Conservation (phyloP, 2,888 invertebrate species). For the Sabatieria punctata region DNA sequence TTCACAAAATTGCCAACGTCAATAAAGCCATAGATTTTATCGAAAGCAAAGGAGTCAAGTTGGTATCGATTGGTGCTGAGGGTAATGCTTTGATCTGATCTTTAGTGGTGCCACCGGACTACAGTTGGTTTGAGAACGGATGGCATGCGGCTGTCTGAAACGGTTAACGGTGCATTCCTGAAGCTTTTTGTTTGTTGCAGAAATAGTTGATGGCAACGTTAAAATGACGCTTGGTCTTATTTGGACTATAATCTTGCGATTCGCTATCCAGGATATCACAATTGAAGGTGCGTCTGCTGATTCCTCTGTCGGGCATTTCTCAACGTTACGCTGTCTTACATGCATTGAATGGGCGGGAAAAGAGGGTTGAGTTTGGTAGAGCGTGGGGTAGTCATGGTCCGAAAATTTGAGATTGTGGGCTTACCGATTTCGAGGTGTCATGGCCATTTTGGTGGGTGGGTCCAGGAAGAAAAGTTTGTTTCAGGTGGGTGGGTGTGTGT, state of each 20-base stretch:
- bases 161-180: background rate
- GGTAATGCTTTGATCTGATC: constrained; percentile 37
- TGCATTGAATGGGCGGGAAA: too few relatives aligned
- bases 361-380: too few relatives aligned
- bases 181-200: constrained; percentile 37
- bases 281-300: constrained; percentile 51
- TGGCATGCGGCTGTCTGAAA: background rate
- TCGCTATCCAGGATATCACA: constrained; percentile 98
- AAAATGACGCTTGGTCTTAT: constrained; percentile 99
- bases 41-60: constrained; percentile 89
- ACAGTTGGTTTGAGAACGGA: background rate
- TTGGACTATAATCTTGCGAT: constrained; percentile 96
- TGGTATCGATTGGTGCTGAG: constrained; percentile 96
- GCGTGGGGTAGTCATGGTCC: too few relatives aligned
- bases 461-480: too few relatives aligned
- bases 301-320: too few relatives aligned
- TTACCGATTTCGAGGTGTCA: background rate
- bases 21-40: constrained; percentile 97
- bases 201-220: constrained; percentile 96
- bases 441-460: background rate
- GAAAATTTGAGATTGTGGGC: background rate
- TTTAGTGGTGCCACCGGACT: background rate
- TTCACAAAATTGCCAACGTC: constrained; percentile 96
- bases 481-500: too few relatives aligned
- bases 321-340: too few relatives aligned